Evolutionary conservation across 2,888 invertebrate species (phyloP), one percentile per base, ranked within the genome.

Genomic region (Andrena trimmerana): DNA sequence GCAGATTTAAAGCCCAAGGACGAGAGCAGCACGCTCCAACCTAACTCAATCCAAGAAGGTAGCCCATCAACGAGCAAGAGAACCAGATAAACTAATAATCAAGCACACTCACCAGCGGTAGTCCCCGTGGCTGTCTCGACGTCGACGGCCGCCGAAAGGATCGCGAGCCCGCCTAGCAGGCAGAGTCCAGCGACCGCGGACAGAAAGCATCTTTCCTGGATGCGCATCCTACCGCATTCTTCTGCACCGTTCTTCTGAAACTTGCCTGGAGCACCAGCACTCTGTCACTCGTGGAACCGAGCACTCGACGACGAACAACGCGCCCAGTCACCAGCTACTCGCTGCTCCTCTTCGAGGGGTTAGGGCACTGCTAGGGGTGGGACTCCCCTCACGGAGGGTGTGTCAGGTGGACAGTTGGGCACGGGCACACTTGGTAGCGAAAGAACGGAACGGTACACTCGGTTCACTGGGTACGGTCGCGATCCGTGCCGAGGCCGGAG

Each of bases 151-250:
- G 79, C 83, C 70, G 86, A 76, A 16, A 84, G 72, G 66, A 77
- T 33, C 54, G 78, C 75, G 86, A 88, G 84, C 85, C 88, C 83
- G 83, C 88, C 85, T 77, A 90, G 74, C 73, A 92, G 88, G 79
- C 89, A 88, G 71, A 91, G 83, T 78, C 88, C 89, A 86, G 83
- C 89, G 87, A 89, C 79, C 87, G 86, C 88, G 88, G 88, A 78
- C 84, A 87, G 84, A 78, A 90, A 87, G 85, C 92, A 92, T 92
- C 89, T 90, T 89, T 86, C 84, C 88, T 89, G 89, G 90, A 87
- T 87, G 68, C 87, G 84, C 92, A 92, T 92, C 89, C 91, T 92
- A 92, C 91, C 91, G 90, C 92, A 92, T 92, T 91, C 89, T 92
- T 89, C 83, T 84, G 31, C 69, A 76, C 84, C 2, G 72, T 71